phyloP scores from a whole-genome alignment of 2,888 invertebrate species.

The Synanthedon vespiformis region DNA sequence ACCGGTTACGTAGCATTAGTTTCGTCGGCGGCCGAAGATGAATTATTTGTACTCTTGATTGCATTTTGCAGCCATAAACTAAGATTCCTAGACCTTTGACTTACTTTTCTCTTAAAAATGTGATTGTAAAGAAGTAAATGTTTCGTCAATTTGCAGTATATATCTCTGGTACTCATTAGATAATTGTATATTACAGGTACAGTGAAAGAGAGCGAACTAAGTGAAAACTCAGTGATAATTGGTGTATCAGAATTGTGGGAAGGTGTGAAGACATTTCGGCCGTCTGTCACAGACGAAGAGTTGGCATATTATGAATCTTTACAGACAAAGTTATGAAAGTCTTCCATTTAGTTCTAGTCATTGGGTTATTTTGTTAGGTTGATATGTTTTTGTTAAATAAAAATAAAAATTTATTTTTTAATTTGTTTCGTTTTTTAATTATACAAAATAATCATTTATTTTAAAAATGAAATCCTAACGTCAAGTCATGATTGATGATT shows the following conservation, averaged over 20 bases:
- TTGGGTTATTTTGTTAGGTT: too few relatives aligned
- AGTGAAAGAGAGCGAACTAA: constrained; percentile 58
- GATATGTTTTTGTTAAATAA: too few relatives aligned
- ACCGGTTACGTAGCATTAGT: too few relatives aligned
- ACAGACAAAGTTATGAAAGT: constrained; percentile 38
- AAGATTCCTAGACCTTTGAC: constrained; percentile 2
- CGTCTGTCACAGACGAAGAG: constrained; percentile 78
- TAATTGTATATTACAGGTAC: constrained; percentile 46
- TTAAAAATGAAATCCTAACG: too few relatives aligned
- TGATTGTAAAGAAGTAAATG: neutral
- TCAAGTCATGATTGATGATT: too few relatives aligned
- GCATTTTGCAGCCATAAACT: neutral
- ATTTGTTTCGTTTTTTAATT: too few relatives aligned
- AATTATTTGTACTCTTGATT: too few relatives aligned
- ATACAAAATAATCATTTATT: too few relatives aligned
- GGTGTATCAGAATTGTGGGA: constrained; percentile 73
- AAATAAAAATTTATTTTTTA: too few relatives aligned
- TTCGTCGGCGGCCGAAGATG: too few relatives aligned
- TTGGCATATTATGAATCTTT: constrained; percentile 74
- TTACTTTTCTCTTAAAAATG: neutral
- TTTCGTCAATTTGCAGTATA: neutral
- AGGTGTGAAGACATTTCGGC: constrained; percentile 74
- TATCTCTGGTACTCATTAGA: neutral
- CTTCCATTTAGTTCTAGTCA: neutral
- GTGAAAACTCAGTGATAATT: constrained; percentile 71